phyloP scores from a whole-genome alignment of 2,797 vertebrate genomes.

The Spinus pinus region DNA sequence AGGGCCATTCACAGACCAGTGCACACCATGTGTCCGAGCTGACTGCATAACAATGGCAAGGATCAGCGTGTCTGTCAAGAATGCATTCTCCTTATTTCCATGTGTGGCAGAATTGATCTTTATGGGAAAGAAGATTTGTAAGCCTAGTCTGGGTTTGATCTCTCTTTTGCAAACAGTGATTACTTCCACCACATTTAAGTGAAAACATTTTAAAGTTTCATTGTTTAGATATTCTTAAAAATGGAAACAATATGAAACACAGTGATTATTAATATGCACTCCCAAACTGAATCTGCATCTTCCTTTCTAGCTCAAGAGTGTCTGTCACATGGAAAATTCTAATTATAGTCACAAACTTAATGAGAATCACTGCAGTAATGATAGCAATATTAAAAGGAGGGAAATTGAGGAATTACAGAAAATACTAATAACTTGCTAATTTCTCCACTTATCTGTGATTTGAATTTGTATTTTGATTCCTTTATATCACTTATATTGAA shows the following conservation, averaged over 20 bases:
- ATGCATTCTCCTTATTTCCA: background rate
- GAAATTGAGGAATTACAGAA: background rate
- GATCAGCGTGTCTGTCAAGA: constrained; percentile 12
- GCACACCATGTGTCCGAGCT: constrained; percentile 28
- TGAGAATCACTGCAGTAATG: background rate
- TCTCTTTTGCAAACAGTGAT: constrained; percentile 22
- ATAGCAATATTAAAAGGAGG: background rate
- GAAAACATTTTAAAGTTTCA: constrained; percentile 9
- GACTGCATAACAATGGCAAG: background rate
- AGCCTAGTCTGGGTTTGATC: background rate
- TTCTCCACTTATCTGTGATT: background rate
- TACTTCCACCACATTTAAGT: constrained; percentile 10
- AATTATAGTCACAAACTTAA: background rate
- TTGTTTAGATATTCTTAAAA: constrained; percentile 13
- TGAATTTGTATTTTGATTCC: background rate
- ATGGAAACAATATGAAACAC: background rate
- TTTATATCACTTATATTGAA: background rate
- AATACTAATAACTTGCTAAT: background rate
- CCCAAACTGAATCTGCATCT: background rate
- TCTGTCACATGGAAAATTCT: background rate
- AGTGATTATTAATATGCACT: background rate
- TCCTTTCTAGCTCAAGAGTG: background rate
- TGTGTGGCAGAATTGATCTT: constrained; percentile 12
- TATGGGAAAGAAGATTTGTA: constrained; percentile 38
- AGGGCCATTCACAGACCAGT: constrained; percentile 13